Evolutionary conservation across 37 sponge, comb jelly and placozoan species (phyloP), one percentile per base, ranked within the genome.

Genomic region (Eunapius fragilis): DNA sequence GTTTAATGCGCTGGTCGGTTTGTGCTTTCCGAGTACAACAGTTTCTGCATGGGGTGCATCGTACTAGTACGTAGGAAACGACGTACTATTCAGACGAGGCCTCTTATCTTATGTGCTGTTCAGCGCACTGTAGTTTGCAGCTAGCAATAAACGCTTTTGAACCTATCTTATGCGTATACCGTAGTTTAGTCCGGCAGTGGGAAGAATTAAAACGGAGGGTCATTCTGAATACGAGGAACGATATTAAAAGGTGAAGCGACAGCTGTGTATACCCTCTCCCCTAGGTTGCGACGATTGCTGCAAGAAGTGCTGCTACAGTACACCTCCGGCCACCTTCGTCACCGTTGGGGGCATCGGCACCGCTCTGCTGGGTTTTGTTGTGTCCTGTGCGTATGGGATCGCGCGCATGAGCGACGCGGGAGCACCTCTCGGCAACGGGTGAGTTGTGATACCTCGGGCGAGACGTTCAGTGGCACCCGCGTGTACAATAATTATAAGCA

Each of bases 281-380:
- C 19, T 58, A 58, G 58, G 28, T 27, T 81, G 75, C 82, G 89
- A 91, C n/a, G 87, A 87, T 0, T 93, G 94, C 50, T 89, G 87
- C n/a, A 89, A 74, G 76, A 81, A 35, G 50, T 93, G 91, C 77
- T 93, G 94, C 38, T 89, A 93, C 70, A 93, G 94, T 78, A 89
- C 91, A 32, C 94, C 94, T 47, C 87, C 67, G 30, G 49, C 73
- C 13, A 87, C 91, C 12, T 72, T 89, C 32, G 70, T 77, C 25
- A 50, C 79, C 30, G 79, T 85, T 50, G 50, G 33, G 3, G 34
- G 68, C 68, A 83, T 72, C 45, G 35, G 37, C 25, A 22, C 84
- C 12, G 84, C 85, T 6, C 69, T 87, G 3, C 34, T 87, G 3
- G 94, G 94, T 17, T 89, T 89, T 72, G 36, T 67, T 9, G 81